Evolutionary conservation across 2,888 invertebrate genomes (phyloP).

Genomic region (Melinaea menophilus): DNA sequence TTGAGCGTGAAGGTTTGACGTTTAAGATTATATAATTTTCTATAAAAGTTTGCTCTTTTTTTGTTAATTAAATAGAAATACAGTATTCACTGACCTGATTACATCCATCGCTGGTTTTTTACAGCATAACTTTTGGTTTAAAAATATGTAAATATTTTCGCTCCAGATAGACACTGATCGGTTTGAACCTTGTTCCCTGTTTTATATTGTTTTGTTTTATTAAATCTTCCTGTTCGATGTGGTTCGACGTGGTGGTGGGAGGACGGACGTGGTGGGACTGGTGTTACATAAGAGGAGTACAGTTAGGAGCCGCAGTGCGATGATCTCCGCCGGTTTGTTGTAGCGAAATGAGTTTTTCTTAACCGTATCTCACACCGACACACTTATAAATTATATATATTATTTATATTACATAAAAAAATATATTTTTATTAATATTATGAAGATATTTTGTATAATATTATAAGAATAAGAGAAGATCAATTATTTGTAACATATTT

Average conservation of each 20-base stretch:
- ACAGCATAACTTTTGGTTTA: slow-evolving; percentile 1
- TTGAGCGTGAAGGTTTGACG: too few species aligned
- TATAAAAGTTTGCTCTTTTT: background rate
- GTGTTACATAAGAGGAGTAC: slow-evolving; percentile 73
- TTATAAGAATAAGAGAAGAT: too few species aligned
- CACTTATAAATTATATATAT: slow-evolving; percentile 11
- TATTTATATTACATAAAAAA: background rate
- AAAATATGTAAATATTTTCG: background rate
- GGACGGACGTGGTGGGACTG: slow-evolving; percentile 65
- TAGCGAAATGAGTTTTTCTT: slow-evolving; percentile 69
- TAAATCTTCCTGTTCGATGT: slow-evolving; percentile 17
- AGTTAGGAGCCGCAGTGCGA: slow-evolving; percentile 72
- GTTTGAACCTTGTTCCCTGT: background rate
- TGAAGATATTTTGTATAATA: too few species aligned
- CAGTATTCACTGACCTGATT: slow-evolving; percentile 17
- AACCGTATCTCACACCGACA: slow-evolving; percentile 53
- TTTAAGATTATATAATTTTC: too few species aligned
- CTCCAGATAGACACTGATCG: background rate
- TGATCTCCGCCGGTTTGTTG: slow-evolving; percentile 73
- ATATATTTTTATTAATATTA: background rate
- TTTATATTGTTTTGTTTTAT: slow-evolving; percentile 16
- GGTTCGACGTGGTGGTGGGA: slow-evolving; percentile 51
- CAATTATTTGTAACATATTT: too few species aligned
- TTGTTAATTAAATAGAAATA: background rate
- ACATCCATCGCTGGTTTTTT: slow-evolving; percentile 13